Evolutionary conservation across 2,888 invertebrate genomes (phyloP).

Genomic region (Troilus luridus): DNA sequence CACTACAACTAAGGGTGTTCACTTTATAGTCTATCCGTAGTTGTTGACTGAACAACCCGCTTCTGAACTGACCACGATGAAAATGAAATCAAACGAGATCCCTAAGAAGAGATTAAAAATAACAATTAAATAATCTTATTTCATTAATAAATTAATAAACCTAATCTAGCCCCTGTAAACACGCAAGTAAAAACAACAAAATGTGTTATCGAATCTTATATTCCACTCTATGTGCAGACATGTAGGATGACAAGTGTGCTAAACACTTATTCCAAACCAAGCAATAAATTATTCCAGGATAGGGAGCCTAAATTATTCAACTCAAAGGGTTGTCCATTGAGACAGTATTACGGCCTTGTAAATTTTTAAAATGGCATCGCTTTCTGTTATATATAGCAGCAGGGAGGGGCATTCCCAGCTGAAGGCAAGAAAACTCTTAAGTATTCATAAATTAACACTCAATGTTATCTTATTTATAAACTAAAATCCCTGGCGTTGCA

Average conservation of each 20-base stretch:
- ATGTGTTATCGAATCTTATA: neutral
- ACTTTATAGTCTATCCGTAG: no score
- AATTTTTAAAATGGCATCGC: constrained; percentile 12
- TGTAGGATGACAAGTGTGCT: neutral
- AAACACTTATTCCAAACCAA: neutral
- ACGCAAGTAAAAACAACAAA: neutral
- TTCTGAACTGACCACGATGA: no score
- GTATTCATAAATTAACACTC: constrained; percentile 10
- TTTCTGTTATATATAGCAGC: neutral
- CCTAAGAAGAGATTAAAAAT: no score
- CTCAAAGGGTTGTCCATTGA: neutral
- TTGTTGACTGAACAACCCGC: no score
- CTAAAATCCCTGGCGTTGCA: neutral
- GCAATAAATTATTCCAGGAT: neutral
- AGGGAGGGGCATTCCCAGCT: neutral
- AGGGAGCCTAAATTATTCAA: neutral
- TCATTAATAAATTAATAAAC: no score
- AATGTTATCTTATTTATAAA: constrained; percentile 28
- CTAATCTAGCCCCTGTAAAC: no score
- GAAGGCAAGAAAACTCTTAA: neutral
- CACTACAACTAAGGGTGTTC: no score
- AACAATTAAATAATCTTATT: no score
- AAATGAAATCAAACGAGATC: no score
- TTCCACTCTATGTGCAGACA: neutral
- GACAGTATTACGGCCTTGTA: neutral